Evolutionary conservation across 2,797 vertebrate species (phyloP).

Genomic region (Gastrophryne carolinensis): DNA sequence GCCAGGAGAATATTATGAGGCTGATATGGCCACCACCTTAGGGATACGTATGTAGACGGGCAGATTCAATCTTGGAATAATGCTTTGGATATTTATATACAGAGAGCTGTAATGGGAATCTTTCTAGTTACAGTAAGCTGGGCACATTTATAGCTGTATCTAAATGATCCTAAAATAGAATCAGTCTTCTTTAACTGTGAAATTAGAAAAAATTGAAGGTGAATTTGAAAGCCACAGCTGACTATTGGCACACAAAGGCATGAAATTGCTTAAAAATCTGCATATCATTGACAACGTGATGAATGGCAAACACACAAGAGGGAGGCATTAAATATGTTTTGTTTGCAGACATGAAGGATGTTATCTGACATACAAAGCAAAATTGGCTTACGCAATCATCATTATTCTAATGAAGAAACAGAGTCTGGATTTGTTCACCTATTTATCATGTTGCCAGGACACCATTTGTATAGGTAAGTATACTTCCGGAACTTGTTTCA

Average conservation of each 20-base stretch:
- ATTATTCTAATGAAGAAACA: background rate
- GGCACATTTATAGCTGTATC: slow-evolving; percentile 44
- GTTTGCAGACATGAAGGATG: slow-evolving; percentile 4
- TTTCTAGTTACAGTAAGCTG: background rate
- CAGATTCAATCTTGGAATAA: too few relatives aligned
- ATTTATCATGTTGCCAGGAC: slow-evolving; percentile 15
- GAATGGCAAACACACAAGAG: background rate
- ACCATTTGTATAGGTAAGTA: too few relatives aligned
- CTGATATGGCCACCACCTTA: too few relatives aligned
- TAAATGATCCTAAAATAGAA: background rate
- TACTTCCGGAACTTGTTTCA: too few relatives aligned
- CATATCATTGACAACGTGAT: background rate
- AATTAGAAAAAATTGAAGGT: background rate
- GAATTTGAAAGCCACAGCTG: background rate
- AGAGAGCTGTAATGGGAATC: too few relatives aligned
- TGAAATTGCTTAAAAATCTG: background rate
- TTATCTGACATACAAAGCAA: slow-evolving; percentile 13
- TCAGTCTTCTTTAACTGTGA: background rate
- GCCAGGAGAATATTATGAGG: too few relatives aligned
- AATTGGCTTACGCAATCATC: background rate
- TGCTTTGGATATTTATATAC: too few relatives aligned
- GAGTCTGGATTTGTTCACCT: background rate
- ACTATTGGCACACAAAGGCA: background rate
- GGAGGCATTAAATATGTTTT: slow-evolving; percentile 1
- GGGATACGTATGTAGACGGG: too few relatives aligned